Evolutionary conservation across 2,888 invertebrate species (phyloP).

Genomic region (Pterostichus niger): DNA sequence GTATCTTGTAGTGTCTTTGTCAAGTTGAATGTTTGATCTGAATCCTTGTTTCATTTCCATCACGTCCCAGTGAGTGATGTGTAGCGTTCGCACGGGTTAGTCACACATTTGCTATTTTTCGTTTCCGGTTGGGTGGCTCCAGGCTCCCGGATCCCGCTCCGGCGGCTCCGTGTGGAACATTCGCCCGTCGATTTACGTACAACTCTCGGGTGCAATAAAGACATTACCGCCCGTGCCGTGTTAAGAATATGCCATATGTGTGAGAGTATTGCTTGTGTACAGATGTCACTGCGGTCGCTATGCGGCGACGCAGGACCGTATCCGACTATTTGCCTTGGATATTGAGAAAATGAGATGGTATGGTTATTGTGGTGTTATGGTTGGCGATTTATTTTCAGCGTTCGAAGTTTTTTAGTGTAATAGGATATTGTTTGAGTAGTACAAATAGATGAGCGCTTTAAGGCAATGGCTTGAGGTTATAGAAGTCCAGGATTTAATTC

Average conservation of each 20-base stretch:
- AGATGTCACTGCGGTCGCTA: constrained; percentile 20
- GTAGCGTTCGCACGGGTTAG: constrained; percentile 23
- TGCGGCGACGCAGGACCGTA: constrained; percentile 10
- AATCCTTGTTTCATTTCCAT: constrained; percentile 33
- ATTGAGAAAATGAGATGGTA: too few relatives aligned
- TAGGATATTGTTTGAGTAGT: too few relatives aligned
- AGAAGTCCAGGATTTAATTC: too few relatives aligned
- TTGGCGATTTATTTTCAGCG: too few relatives aligned
- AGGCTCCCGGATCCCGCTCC: constrained; percentile 1
- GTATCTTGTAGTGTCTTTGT: too few relatives aligned
- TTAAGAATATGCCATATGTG: constrained; percentile 64
- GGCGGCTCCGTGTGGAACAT: constrained; percentile 1
- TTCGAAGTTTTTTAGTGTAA: too few relatives aligned
- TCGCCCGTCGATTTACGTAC: constrained; percentile 60
- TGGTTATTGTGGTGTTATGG: too few relatives aligned
- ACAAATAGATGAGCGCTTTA: too few relatives aligned
- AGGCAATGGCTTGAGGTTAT: too few relatives aligned
- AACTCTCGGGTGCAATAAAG: constrained; percentile 64
- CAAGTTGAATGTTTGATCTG: neutral
- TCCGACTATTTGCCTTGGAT: neutral
- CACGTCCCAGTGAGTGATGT: constrained; percentile 41
- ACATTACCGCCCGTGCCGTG: constrained; percentile 57
- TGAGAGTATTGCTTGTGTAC: constrained; percentile 25
- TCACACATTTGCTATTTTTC: constrained; percentile 67
- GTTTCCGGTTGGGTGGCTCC: constrained; percentile 15